Evolutionary conservation across 1,140 invertebrate species (phyloP), one percentile per base, ranked within the genome.

Genomic region (Samia ricini): DNA sequence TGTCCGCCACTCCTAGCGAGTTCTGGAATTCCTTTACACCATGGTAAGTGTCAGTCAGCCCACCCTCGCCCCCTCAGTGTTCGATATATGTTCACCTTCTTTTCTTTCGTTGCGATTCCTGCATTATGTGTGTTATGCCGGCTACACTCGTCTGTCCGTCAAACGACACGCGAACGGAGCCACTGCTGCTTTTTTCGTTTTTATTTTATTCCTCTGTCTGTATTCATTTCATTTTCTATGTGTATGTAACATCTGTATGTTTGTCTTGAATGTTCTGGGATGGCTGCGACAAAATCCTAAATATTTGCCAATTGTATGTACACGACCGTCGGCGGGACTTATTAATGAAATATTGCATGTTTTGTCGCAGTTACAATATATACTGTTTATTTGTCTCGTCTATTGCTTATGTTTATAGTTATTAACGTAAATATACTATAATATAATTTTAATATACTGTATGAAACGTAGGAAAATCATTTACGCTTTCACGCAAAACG

Each of bases 21-120:
- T 97, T 97, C 95, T 97, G 96, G 96, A 97, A 95, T 95, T 97
- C 95, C 94, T 97, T 97, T 96, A 96, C 95, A 95, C 96, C 96
- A 95, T 95, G 96, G 96, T 97, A 97, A 97, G 96, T 97, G 94
- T 93, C 94, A 94, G 93, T 94, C 85, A 89, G 82, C 85, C 88
- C 89, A 85, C 88, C 90, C 85, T 89, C 89, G 88, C 87, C 89
- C n/a, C 89, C 86, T 91, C 89, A 89, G 83, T 90, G 86, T 89
- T 91, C 86, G 88, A 79, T 91, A 90, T 89, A 80, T 91, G 87
- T 89, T 91, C 80, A 90, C 89, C 89, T 48, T 90, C 77, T 91
- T 88, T 82, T 77, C 77, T 90, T 91, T 83, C 76, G 86, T 90
- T 88, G 88, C 87, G 60, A 87, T 68, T 86, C 85, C 81, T 85